phyloP scores from a whole-genome alignment of 1,140 invertebrate genomes.

The Drosophila bocqueti region DNA sequence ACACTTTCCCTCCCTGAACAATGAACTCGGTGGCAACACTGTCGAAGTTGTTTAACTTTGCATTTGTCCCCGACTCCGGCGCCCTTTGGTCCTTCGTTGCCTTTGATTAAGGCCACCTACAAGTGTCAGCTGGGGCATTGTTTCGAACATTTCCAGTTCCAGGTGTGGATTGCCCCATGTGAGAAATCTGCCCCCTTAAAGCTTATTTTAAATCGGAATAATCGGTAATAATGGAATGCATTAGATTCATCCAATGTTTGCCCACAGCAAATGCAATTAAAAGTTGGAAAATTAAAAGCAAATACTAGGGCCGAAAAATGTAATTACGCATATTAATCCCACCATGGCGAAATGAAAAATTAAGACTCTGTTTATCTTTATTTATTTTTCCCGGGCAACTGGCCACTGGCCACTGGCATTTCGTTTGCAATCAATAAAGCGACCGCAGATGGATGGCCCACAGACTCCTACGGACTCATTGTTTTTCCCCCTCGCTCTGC shows the following conservation, averaged over 20 bases:
- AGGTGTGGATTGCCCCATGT: constrained; percentile 26
- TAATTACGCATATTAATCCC: constrained; percentile 56
- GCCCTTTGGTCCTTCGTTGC: constrained; percentile 18
- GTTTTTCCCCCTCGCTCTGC: constrained; percentile 16
- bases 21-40: constrained; percentile 69
- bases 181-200: constrained; percentile 20
- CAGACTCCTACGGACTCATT: constrained; percentile 23
- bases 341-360: constrained; percentile 23
- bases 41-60: constrained; percentile 76
- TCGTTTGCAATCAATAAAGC: constrained; percentile 44
- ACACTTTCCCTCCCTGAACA: constrained; percentile 37
- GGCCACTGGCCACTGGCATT: constrained; percentile 16
- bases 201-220: constrained; percentile 21
- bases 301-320: constrained; percentile 58
- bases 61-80: constrained; percentile 54
- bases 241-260: constrained; percentile 38
- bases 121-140: constrained; percentile 64
- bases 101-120: constrained; percentile 65
- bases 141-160: constrained; percentile 35
- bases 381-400: constrained; percentile 32
- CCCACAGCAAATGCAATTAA: constrained; percentile 64
- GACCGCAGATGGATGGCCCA: constrained; percentile 37
- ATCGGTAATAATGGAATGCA: constrained; percentile 40
- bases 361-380: constrained; percentile 44
- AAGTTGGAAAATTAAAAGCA: constrained; percentile 66